Evolutionary conservation across 1,140 invertebrate species (phyloP).

Genomic region (Oncopodura yosiiana): DNA sequence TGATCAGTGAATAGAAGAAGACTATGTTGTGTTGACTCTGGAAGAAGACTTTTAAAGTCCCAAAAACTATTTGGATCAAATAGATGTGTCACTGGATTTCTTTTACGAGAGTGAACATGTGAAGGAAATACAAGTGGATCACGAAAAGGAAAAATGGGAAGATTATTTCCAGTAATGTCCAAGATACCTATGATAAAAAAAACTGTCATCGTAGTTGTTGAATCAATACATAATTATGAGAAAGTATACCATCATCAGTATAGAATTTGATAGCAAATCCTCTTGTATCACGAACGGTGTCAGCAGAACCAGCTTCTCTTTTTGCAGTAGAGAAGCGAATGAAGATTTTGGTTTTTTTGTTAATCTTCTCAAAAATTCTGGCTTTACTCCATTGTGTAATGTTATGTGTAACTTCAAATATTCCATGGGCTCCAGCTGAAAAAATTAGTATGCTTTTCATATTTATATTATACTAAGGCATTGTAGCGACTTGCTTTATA

Average conservation of each 20-base stretch:
- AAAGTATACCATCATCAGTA: slow-evolving; percentile 3
- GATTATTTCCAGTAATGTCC: slow-evolving; percentile 61
- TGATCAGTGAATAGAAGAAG: slow-evolving; percentile 48
- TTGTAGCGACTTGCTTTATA: too few relatives aligned
- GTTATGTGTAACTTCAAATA: slow-evolving; percentile 26
- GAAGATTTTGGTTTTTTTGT: slow-evolving; percentile 21
- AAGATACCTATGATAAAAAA: too few relatives aligned
- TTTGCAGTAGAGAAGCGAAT: slow-evolving; percentile 3
- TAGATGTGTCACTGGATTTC: slow-evolving; percentile 59
- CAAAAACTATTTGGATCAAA: slow-evolving; percentile 47
- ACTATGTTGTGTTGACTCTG: slow-evolving; percentile 47
- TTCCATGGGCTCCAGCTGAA: slow-evolving; percentile 40
- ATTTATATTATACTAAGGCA: too few relatives aligned
- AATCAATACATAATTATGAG: too few relatives aligned
- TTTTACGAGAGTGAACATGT: slow-evolving; percentile 53
- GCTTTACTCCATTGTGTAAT: slow-evolving; percentile 15
- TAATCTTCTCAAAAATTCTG: slow-evolving; percentile 16
- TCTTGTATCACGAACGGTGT: background rate
- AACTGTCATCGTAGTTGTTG: too few relatives aligned
- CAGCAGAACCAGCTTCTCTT: background rate
- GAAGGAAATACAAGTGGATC: slow-evolving; percentile 55
- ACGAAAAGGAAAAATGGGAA: slow-evolving; percentile 60
- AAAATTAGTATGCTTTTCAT: too few relatives aligned
- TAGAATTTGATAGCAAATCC: slow-evolving; percentile 10
- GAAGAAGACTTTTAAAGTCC: slow-evolving; percentile 48